Evolutionary conservation across 2,888 invertebrate species (phyloP).

Genomic region (Coelinius sp.): DNA sequence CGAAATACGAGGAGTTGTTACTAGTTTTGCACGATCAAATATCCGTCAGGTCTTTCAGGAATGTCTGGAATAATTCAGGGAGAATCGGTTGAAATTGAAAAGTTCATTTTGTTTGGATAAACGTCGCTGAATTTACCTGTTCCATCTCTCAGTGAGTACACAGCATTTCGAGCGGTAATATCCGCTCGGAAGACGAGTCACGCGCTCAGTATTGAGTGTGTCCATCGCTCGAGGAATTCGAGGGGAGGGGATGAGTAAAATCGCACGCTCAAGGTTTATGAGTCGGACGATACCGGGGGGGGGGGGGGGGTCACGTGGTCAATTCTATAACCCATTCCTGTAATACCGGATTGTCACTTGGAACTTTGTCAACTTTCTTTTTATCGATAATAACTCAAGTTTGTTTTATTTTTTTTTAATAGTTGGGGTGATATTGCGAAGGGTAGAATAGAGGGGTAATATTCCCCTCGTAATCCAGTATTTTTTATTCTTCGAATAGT

Average conservation of each 20-base stretch:
- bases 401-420: neutral
- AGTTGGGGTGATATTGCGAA: neutral
- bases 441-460: neutral
- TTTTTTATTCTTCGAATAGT: neutral
- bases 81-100: neutral
- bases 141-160: neutral
- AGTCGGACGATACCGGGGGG: no score
- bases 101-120: neutral
- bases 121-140: neutral
- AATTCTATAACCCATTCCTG: no score
- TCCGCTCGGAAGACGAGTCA: neutral
- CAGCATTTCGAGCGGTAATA: neutral
- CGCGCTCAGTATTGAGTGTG: no score
- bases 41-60: neutral
- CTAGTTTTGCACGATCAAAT: constrained; percentile 8
- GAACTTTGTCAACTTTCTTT: no score
- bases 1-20: neutral
- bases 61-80: neutral
- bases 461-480: neutral
- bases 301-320: no score
- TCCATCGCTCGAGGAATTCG: no score
- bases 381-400: no score
- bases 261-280: neutral
- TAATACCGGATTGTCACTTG: no score
- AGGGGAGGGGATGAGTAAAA: neutral